A percentile compares a stretch with the other conserved stretches of the same genome.
phyloP scores from a whole-genome alignment of 2,797 vertebrate genomes.

The Rhinoraja longicauda region DNA sequence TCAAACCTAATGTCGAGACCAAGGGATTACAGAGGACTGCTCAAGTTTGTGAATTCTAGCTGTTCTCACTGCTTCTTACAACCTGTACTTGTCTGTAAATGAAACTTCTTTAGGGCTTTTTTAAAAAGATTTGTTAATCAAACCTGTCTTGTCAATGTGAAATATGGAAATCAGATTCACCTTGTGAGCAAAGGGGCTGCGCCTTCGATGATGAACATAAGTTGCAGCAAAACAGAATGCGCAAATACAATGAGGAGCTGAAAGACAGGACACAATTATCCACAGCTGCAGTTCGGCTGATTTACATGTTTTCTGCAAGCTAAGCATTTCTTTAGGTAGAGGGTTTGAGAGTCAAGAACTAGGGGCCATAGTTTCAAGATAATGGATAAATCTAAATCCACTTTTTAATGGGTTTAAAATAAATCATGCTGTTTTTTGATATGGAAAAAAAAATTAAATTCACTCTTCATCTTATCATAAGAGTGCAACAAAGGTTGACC shows the following conservation, averaged over 20 bases:
- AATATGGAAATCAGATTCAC: too few species aligned
- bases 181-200: background rate
- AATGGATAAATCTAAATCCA: too few species aligned
- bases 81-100: too few species aligned
- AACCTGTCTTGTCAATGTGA: background rate
- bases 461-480: background rate
- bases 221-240: background rate
- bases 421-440: background rate
- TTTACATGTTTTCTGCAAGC: background rate
- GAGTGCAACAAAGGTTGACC: too few species aligned
- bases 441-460: background rate
- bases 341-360: too few species aligned
- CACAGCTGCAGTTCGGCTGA: background rate
- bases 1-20: background rate
- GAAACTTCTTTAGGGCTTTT: background rate
- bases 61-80: background rate
- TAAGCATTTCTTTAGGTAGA: too few species aligned
- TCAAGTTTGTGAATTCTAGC: background rate
- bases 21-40: background rate
- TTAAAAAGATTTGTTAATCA: background rate
- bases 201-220: background rate
- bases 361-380: too few species aligned
- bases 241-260: slow-evolving; percentile 6
- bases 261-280: background rate
- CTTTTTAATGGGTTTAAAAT: background rate